phyloP scores from a whole-genome alignment of 2,888 invertebrate genomes.

The Chrysomela aeneicollis region DNA sequence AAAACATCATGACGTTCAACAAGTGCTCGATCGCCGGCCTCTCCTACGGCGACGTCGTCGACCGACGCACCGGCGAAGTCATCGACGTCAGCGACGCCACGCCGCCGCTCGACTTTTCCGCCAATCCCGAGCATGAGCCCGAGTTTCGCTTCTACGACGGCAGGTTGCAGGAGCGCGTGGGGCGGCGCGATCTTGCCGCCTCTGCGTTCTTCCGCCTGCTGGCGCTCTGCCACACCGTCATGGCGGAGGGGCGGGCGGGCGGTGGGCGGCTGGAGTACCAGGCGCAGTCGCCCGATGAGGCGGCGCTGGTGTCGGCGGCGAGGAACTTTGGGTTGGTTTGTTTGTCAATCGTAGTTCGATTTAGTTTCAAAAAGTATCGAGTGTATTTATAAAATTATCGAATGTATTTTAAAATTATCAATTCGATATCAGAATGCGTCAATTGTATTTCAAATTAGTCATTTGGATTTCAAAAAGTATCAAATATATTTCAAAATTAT shows the following conservation, averaged over 20 bases:
- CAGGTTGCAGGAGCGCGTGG: slow-evolving; percentile 83
- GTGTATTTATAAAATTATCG: too few species aligned
- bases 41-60: slow-evolving; percentile 90
- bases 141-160: slow-evolving; percentile 95
- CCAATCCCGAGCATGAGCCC: slow-evolving; percentile 89
- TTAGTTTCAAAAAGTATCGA: too few species aligned
- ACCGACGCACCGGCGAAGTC: slow-evolving; percentile 86
- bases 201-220: slow-evolving; percentile 88
- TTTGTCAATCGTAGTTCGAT: too few species aligned
- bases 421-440: too few species aligned
- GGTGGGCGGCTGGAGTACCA: slow-evolving; percentile 69
- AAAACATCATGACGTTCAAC: slow-evolving; percentile 99
- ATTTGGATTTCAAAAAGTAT: too few species aligned
- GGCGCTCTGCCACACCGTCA: slow-evolving; percentile 97
- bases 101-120: slow-evolving; percentile 90
- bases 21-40: slow-evolving; percentile 95
- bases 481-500: too few species aligned
- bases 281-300: slow-evolving; percentile 94
- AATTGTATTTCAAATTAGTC: too few species aligned
- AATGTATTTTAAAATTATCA: too few species aligned
- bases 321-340: slow-evolving; percentile 99
- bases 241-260: slow-evolving; percentile 93
- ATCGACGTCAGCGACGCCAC: slow-evolving; percentile 84
- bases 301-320: slow-evolving; percentile 96
- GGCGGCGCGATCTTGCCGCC: slow-evolving; percentile 76